Conservation (phyloP, 2,888 invertebrate genomes). For the Amphiduros pacificus region DNA sequence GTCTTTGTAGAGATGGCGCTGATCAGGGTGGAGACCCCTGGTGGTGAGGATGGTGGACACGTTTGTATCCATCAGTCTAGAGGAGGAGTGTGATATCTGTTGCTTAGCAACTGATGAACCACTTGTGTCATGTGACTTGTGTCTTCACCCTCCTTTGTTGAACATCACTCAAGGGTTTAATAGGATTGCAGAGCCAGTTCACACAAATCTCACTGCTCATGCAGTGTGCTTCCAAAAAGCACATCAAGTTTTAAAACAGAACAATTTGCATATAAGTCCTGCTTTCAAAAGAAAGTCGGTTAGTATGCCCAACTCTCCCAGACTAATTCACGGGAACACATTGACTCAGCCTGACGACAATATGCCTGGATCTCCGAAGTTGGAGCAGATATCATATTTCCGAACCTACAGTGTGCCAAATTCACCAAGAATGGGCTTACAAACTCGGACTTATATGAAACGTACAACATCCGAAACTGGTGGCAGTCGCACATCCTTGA, state of each 20-base stretch:
- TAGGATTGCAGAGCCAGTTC: background rate
- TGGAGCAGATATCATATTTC: no score
- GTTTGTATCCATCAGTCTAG: background rate
- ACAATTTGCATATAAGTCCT: background rate
- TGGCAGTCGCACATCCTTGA: no score
- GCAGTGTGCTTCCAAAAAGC: background rate
- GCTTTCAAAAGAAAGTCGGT: background rate
- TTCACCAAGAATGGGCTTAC: no score
- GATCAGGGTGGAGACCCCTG: no score
- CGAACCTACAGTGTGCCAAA: no score
- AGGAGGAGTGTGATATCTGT: background rate
- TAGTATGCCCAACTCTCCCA: background rate
- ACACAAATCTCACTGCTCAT: background rate
- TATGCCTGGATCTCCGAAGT: no score
- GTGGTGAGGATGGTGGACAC: background rate
- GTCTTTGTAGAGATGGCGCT: no score
- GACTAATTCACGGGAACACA: no score
- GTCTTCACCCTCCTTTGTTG: background rate
- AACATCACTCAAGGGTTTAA: background rate
- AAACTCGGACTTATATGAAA: no score
- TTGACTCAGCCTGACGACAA: no score
- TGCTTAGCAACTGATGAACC: background rate
- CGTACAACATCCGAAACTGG: no score
- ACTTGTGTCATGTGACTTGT: background rate
- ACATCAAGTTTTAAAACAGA: background rate